Base-by-base conservation (phyloP, 2,113 vertebrate species). In the Dipodomys ordii region DNA sequence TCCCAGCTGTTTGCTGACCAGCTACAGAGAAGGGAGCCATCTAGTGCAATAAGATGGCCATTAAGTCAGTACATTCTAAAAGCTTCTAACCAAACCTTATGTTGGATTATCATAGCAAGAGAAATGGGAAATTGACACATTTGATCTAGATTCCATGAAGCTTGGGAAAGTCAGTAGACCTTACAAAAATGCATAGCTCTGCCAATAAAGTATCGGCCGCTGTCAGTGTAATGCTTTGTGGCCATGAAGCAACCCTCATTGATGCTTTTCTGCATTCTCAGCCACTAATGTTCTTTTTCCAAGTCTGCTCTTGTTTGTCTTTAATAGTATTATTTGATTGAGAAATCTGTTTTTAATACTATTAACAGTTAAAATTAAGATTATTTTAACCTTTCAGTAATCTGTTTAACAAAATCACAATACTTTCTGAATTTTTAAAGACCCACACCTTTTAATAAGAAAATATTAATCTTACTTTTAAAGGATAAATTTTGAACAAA, bases 341-440 rank as follows among this genome's bases (percentile, higher is more conserved):
- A 32, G 92, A 97, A 96, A 96, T 96, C 94, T 97, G 97, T 95
- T 97, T 79, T 93, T 92, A 90, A 95, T 97, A 92, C 93, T 90
- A 94, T 93, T 97, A 96, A 95, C 92, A 93, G 94, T 86, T 92
- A 97, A 96, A 93, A 97, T 97, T 97, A 97, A 96, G 90, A 96
- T 97, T 97, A 95, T 96, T 96, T 96, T 97, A 97, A 96, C 92
- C 92, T 95, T 90, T 94, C 89, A 93, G 91, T 86, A 95, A 93
- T 39, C 68, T 22, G 83, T 80, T 93, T 93, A 92, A 96, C 90
- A 96, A 96, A 96, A 95, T 88, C 88, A 69, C 94, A 94, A 64
- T 74, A 86, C 85, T 97, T 97, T 96, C 68, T 1, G 87, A 91
- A 87, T 90, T 57, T 57, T 57, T 88, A 90, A 95, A 92, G 88